These are phyloP conservation scores for Capreolus pygargus DNA, from an alignment of 2,113 vertebrate genomes.

Conservation along the genomic window DNA sequence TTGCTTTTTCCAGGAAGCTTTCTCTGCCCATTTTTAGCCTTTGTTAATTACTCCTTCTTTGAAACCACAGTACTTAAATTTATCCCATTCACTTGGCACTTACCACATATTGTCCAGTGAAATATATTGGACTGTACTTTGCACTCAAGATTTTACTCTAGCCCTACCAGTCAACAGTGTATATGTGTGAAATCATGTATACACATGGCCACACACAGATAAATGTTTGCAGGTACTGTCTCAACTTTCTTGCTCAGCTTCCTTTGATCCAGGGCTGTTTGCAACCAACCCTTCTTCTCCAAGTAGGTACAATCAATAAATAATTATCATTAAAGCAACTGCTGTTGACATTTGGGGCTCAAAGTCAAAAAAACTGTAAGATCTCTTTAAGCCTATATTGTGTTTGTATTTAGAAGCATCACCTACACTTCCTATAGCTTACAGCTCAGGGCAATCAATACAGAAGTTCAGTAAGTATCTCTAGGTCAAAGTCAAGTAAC, in stretches of 20 bases:
- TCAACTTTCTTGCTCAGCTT: not conserved
- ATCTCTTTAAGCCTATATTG: not conserved
- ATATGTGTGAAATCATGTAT: not conserved
- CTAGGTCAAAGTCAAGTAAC: not conserved
- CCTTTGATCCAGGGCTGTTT: not conserved
- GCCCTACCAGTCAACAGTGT: not conserved
- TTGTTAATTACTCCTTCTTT: not conserved
- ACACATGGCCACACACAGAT: not conserved
- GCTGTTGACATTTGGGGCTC: not conserved
- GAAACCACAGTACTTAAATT: constrained; percentile 21
- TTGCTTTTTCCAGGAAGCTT: constrained; percentile 1
- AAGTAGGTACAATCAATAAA: not conserved
- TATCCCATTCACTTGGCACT: not conserved
- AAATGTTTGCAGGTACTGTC: not conserved
- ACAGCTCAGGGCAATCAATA: not conserved
- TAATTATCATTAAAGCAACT: not conserved
- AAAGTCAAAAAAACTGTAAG: not conserved
- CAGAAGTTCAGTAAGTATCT: not conserved
- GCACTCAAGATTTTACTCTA: not conserved
- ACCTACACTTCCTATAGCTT: not conserved
- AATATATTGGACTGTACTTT: not conserved
- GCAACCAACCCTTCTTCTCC: not conserved
- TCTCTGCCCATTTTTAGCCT: not conserved
- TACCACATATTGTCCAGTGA: not conserved
- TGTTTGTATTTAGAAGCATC: not conserved